phyloP scores from a whole-genome alignment of 2,888 invertebrate genomes.

The Kuschelorhynchus macadamiae region DNA sequence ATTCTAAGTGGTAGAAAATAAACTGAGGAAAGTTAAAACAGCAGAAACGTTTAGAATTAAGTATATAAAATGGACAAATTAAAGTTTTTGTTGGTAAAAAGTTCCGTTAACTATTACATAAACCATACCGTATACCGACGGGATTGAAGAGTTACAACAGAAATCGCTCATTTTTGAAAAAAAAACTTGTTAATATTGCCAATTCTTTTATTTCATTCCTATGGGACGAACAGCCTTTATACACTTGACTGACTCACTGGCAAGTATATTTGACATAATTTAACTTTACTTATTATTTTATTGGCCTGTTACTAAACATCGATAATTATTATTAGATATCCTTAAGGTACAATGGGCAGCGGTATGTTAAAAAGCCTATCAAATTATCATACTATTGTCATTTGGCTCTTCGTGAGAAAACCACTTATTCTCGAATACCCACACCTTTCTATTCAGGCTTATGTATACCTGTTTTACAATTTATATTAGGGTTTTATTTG shows the following conservation, averaged over 20 bases:
- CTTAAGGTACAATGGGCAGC: constrained; percentile 39
- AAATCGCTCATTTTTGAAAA: too few species aligned
- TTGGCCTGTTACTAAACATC: constrained; percentile 30
- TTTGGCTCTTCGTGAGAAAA: constrained; percentile 48
- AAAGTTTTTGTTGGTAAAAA: too few species aligned
- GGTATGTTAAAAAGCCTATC: constrained; percentile 43
- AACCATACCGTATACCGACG: too few species aligned
- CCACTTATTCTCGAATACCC: constrained; percentile 46
- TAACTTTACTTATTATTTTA: constrained; percentile 38
- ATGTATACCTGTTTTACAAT: constrained; percentile 48
- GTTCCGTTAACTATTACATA: too few species aligned
- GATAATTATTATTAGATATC: constrained; percentile 44
- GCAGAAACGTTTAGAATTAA: too few species aligned
- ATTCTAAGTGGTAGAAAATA: too few species aligned
- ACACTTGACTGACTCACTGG: not conserved
- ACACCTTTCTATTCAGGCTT: constrained; percentile 45
- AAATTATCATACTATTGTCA: constrained; percentile 49
- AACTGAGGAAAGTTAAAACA: too few species aligned
- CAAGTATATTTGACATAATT: not conserved
- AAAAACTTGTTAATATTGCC: too few species aligned
- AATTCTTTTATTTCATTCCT: too few species aligned
- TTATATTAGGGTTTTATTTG: constrained; percentile 49
- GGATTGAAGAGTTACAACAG: too few species aligned
- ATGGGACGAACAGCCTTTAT: too few species aligned
- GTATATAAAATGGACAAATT: too few species aligned